Evolutionary conservation across 2,113 vertebrate species (phyloP).

Genomic region (Pelecanoides urinatrix): DNA sequence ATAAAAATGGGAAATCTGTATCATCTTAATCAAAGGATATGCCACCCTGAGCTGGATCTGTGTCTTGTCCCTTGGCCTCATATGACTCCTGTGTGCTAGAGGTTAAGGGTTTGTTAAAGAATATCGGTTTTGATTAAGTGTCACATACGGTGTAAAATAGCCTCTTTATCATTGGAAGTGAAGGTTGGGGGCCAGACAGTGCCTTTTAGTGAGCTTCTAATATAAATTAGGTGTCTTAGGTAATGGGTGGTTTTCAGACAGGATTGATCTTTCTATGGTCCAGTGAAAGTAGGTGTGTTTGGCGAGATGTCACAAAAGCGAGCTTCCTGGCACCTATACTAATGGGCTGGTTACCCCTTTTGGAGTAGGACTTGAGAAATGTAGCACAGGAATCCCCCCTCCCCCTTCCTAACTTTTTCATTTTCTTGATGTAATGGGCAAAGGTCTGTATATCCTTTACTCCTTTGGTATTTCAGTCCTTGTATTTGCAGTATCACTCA

Average conservation of each 20-base stretch:
- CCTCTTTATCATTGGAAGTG: constrained; percentile 76
- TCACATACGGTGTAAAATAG: constrained; percentile 76
- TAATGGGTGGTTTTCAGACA: constrained; percentile 75
- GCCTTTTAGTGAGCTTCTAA: constrained; percentile 75
- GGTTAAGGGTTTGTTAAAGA: constrained; percentile 82
- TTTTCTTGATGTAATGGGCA: constrained; percentile 66
- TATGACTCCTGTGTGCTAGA: constrained; percentile 67
- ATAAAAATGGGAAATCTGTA: constrained; percentile 74
- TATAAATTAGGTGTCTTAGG: constrained; percentile 81
- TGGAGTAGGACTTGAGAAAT: constrained; percentile 67
- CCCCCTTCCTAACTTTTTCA: constrained; percentile 65
- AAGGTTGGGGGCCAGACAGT: constrained; percentile 69
- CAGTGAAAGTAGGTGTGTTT: constrained; percentile 66
- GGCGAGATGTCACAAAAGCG: constrained; percentile 68
- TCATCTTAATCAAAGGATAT: constrained; percentile 80
- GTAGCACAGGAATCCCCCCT: constrained; percentile 43
- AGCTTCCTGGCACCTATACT: constrained; percentile 70
- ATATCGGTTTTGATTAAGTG: constrained; percentile 84
- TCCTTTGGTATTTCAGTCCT: constrained; percentile 70
- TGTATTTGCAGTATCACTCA: constrained; percentile 68
- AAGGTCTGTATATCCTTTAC: constrained; percentile 70
- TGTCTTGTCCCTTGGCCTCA: constrained; percentile 72
- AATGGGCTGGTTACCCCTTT: constrained; percentile 74
- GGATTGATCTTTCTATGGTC: constrained; percentile 76
- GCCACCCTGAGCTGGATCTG: constrained; percentile 71